Base-by-base conservation (phyloP, 2,113 vertebrate species). In the Coptodon bakossiorum region DNA sequence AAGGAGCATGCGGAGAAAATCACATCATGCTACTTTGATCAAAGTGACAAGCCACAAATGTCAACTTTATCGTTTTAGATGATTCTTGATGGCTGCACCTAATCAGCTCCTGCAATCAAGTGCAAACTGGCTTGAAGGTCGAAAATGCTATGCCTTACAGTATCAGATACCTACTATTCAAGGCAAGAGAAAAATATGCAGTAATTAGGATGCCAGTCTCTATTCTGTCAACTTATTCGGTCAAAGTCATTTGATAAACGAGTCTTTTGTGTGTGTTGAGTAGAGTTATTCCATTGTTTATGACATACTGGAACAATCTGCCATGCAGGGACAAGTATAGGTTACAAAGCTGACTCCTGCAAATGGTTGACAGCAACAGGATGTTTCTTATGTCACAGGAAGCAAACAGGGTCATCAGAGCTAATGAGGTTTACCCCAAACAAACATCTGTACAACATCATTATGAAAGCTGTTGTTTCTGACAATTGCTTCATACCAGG, bases 241-340 rank as follows among this genome's bases (percentile, higher is more conserved):
- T 22, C n/a, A 81, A 84, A 14, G 27, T 79, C 71, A 59, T 17
- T 56, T 73, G 86, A 86, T 90, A 43, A 38, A 61, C 36, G 11
- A 7, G 71, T 9, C 83, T 61, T 34, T 43, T 57, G 10, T 82
- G 19, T 57, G 10, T 82, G 14, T 13, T 81, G 48, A 36, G 84
- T 68, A 80, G 82, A 84, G 56, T 53, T 86, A 78, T 84, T 78
- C 81, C 61, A 73, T 86, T 94, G 88, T 94, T 95, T 81, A 85
- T 79, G 86, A 81, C 91, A 92, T 83, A 17, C 63, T 92, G 91
- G 80, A 94, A 89, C 86, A 54, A 93, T 93, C 84, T 80, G 82
- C 66, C 43, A 22, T 81, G 86, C 84, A 8, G 78, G 83, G 80
- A 84, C 83, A 36, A 83, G 71, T 81, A 86, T 90, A 90, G 88